Evolutionary conservation across 2,888 invertebrate species (phyloP), one percentile per base, ranked within the genome.

Genomic region (Leucophenga montana): DNA sequence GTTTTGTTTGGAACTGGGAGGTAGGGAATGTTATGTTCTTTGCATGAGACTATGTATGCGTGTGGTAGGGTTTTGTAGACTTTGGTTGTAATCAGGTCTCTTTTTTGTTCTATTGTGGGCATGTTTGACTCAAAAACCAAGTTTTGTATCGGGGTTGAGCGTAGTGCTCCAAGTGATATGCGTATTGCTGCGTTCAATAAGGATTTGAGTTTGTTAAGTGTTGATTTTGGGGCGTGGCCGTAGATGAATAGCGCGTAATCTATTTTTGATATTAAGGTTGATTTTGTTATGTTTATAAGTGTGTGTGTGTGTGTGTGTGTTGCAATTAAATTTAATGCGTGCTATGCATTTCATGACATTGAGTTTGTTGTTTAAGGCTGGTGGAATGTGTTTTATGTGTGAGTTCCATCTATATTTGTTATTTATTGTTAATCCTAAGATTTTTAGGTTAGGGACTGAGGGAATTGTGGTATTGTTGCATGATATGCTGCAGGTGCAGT

Each of bases 391-490:
- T 3, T 67, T 39, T 1, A 73, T 74, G 22, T 73, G 67, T 5
- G 67, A 69, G 16, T 44, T 67, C 14, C 73, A 73, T 57, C 18
- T 72, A 39, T 66, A 64, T n/a, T n/a, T n/a, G n/a, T n/a, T n/a
- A 50, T 62, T 71, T 14, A 73, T 67, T 4, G 48, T 46, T 18
- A 74, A 9, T 4, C 74, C 69, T 13, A 73, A 62, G 13, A 72
- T 69, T 71, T 61, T 64, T 16, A 75, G 6, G 9, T 31, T 16
- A 20, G 70, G 14, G n/a, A 68, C 71, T 57, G 31, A 54, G 16
- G 64, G 22, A 14, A 76, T 16, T 27, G n/a, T 9, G 0, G 54
- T 50, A 22, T 68, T 59, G 46, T 59, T 69, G 0, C 48, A 62
- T 9, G 16, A 27, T 0, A 71, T 44, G 4, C 48, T 68, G 16